These are phyloP conservation scores for Microchirus variegatus DNA, from an alignment of 2,797 vertebrate species.

Conservation along the genomic window DNA sequence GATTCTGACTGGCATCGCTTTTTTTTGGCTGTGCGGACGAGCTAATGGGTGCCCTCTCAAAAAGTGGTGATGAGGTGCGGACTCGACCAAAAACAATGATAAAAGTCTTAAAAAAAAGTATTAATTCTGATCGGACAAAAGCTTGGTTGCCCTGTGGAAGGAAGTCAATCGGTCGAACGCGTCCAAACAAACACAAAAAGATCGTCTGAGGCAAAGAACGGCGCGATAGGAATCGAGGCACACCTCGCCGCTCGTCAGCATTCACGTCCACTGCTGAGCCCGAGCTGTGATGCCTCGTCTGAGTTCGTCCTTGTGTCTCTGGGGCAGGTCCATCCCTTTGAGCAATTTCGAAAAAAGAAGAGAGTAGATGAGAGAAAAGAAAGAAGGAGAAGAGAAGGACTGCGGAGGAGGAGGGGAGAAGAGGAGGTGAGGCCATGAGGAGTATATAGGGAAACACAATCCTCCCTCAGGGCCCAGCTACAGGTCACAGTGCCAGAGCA, in stretches of 20 bases:
- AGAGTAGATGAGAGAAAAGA: conserved; percentile 25
- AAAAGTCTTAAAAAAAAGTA: too few species aligned
- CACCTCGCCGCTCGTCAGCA: not conserved
- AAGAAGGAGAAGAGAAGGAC: conserved; percentile 21
- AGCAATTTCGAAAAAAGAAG: conserved; percentile 46
- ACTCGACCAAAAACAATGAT: not conserved
- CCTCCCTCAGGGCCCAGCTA: conserved; percentile 72
- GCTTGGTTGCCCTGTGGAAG: not conserved
- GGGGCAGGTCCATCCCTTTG: conserved; percentile 55
- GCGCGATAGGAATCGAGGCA: conserved; percentile 19
- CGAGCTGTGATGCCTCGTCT: conserved; percentile 29
- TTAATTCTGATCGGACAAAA: too few species aligned
- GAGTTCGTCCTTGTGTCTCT: conserved; percentile 58
- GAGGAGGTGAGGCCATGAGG: conserved; percentile 56
- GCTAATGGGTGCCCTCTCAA: not conserved
- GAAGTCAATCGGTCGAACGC: not conserved
- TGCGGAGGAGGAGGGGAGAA: conserved; percentile 38
- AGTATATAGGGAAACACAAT: conserved; percentile 70
- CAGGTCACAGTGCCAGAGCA: conserved; percentile 64
- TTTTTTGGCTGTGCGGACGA: conserved; percentile 22
- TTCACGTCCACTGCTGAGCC: conserved; percentile 31
- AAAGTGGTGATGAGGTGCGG: conserved; percentile 11
- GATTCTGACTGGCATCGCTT: conserved; percentile 96
- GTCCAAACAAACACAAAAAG: conserved; percentile 24
- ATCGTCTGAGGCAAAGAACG: conserved; percentile 16